Evolutionary conservation across 1,140 invertebrate genomes (phyloP).

Genomic region (Solen grandis): DNA sequence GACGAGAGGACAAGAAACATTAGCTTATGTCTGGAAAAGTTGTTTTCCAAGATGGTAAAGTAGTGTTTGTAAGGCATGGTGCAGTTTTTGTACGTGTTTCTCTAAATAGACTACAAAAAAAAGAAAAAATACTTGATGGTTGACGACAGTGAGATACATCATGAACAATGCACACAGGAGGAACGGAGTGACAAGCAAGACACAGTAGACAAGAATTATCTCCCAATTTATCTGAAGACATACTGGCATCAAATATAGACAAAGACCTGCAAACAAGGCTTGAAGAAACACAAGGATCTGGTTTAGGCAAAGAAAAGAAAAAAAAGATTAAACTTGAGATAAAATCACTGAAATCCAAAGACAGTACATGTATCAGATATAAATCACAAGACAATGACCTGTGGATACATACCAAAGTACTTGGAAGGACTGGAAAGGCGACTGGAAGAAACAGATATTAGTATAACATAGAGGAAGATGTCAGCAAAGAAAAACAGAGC

Average conservation of each 20-base stretch:
- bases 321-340: background rate
- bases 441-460: background rate
- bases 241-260: background rate
- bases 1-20: constrained; percentile 46
- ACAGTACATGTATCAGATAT: constrained; percentile 34
- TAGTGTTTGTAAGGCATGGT: constrained; percentile 62
- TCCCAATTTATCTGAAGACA: background rate
- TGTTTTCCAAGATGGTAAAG: constrained; percentile 59
- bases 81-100: constrained; percentile 58
- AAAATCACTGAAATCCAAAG: constrained; percentile 32
- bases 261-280: background rate
- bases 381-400: constrained; percentile 24
- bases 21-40: constrained; percentile 59
- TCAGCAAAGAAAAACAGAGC: background rate
- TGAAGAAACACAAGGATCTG: background rate
- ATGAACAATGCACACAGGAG: background rate
- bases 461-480: background rate
- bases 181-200: background rate
- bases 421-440: background rate
- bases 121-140: background rate
- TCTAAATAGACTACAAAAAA: constrained; percentile 55
- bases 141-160: background rate
- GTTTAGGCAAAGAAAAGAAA: too few species aligned
- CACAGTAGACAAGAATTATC: background rate
- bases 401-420: constrained; percentile 28